Evolutionary conservation across 1,140 invertebrate species (phyloP).

Genomic region (Carcinoscorpius rotundicauda): DNA sequence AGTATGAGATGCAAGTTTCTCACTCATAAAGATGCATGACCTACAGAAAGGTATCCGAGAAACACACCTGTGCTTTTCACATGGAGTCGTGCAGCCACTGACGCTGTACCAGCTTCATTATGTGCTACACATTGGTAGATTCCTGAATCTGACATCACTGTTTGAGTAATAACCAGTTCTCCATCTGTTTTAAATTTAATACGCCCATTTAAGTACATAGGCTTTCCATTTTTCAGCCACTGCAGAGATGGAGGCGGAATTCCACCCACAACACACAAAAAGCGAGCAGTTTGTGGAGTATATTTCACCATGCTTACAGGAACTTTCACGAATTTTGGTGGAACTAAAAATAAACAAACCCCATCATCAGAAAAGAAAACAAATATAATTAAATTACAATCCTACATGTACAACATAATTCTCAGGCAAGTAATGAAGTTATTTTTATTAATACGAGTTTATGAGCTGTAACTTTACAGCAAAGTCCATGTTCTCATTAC

Average conservation of each 20-base stretch:
- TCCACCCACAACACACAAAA: conserved; percentile 54
- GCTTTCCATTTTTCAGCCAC: conserved; percentile 49
- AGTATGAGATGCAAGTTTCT: too few species aligned
- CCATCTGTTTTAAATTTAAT: conserved; percentile 39
- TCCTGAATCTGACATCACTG: conserved; percentile 51
- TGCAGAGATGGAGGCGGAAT: conserved; percentile 44
- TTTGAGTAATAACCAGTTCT: conserved; percentile 48
- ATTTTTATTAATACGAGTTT: too few species aligned
- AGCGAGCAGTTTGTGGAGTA: conserved; percentile 50
- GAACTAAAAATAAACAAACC: conserved; percentile 28
- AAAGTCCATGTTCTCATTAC: too few species aligned
- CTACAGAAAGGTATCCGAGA: too few species aligned
- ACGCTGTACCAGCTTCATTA: conserved; percentile 50
- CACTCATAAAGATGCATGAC: too few species aligned
- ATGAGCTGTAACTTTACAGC: too few species aligned
- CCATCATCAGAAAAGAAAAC: not conserved
- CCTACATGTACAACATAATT: too few species aligned
- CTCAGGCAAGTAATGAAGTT: too few species aligned
- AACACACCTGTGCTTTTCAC: not conserved
- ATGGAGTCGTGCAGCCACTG: conserved; percentile 40
- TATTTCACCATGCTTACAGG: conserved; percentile 45
- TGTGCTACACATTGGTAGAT: conserved; percentile 61
- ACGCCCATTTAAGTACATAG: conserved; percentile 32
- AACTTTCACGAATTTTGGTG: conserved; percentile 43
- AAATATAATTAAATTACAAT: not conserved